Percentiles rank a stretch among this genome's conserved stretches.
These are phyloP conservation scores for Calliopum simillimum DNA, from an alignment of 2,888 invertebrate species.

Conservation along the genomic window DNA sequence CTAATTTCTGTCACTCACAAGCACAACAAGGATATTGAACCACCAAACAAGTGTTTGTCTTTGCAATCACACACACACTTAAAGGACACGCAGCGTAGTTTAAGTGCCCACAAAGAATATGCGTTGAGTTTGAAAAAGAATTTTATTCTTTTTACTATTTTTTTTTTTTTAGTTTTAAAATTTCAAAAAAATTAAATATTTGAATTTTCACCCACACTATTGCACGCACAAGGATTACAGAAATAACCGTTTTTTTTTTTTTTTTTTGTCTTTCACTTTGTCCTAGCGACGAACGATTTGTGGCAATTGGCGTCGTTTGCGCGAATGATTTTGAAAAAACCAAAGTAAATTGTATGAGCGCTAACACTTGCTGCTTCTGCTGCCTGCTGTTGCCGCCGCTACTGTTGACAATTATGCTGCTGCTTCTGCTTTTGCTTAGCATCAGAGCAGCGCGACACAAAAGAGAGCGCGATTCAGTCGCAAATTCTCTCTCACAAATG, in stretches of 20 bases:
- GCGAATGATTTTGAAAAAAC: constrained; percentile 40
- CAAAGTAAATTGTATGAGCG: constrained; percentile 31
- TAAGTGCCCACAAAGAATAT: not conserved
- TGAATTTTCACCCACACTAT: constrained; percentile 2
- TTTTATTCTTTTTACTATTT: not conserved
- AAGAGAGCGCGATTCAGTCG: too few relatives aligned
- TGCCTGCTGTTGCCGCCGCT: not conserved
- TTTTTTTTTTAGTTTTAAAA: not conserved
- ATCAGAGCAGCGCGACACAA: not conserved
- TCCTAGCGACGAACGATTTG: constrained; percentile 17
- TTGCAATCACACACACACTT: not conserved
- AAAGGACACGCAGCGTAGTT: not conserved
- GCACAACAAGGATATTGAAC: not conserved
- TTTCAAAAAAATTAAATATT: not conserved
- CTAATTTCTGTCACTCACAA: not conserved
- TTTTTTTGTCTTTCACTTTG: too few relatives aligned
- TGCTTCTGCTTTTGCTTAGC: not conserved
- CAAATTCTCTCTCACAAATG: too few relatives aligned
- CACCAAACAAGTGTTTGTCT: not conserved
- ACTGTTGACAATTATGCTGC: constrained; percentile 19
- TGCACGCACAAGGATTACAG: constrained; percentile 6
- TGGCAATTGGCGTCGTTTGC: constrained; percentile 32
- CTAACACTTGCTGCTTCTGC: constrained; percentile 5
- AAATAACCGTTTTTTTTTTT: not conserved
- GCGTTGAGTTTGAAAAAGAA: not conserved